Conservation (phyloP, 2,797 vertebrate genomes). For the Clarias laeviceps region DNA sequence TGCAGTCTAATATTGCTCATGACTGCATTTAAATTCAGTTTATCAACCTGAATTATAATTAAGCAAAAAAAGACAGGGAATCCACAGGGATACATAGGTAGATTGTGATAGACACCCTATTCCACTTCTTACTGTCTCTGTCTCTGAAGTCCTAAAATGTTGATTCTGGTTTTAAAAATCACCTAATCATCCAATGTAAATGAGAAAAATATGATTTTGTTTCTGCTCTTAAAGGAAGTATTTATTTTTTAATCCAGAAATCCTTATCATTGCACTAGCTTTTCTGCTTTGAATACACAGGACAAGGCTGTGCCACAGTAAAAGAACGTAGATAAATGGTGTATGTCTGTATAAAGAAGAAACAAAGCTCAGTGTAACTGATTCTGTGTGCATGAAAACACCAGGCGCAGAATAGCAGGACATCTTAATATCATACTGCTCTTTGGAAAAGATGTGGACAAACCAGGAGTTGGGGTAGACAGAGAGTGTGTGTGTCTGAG, state of each 20-base stretch:
- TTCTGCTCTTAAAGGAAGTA: neutral
- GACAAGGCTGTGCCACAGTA: slow-evolving; percentile 9
- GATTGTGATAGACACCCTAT: neutral
- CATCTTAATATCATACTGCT: slow-evolving; percentile 33
- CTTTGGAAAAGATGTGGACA: slow-evolving; percentile 42
- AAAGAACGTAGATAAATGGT: slow-evolving; percentile 31
- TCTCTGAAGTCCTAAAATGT: neutral
- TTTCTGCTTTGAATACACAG: slow-evolving; percentile 35
- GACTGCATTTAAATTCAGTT: neutral
- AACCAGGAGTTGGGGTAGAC: slow-evolving; percentile 35
- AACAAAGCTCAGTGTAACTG: slow-evolving; percentile 42
- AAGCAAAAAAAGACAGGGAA: slow-evolving; percentile 17
- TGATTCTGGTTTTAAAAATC: neutral
- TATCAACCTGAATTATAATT: slow-evolving; percentile 5
- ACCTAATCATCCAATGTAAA: neutral
- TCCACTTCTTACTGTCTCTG: neutral
- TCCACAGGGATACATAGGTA: neutral
- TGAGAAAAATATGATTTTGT: neutral
- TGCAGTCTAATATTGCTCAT: slow-evolving; percentile 23
- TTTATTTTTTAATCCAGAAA: neutral
- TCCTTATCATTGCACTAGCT: slow-evolving; percentile 10
- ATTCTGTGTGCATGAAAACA: slow-evolving; percentile 37
- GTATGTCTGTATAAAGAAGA: slow-evolving; percentile 26
- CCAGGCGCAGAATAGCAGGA: slow-evolving; percentile 33
- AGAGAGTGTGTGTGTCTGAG: slow-evolving; percentile 8